Base-by-base conservation (phyloP, 2,113 vertebrate species). In the Brachirus orientalis region DNA sequence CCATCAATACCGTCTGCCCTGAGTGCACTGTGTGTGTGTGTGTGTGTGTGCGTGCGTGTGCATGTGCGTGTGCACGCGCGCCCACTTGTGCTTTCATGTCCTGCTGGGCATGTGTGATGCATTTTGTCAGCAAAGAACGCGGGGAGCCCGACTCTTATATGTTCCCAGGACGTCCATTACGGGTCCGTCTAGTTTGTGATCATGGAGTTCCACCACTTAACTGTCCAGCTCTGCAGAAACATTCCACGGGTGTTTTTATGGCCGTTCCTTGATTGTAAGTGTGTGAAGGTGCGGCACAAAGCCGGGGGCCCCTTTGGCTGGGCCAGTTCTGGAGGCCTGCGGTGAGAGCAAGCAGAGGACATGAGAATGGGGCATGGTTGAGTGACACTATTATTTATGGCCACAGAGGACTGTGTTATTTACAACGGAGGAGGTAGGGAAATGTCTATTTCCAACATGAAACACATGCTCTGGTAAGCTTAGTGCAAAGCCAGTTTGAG, bases 261-360 rank as follows among this genome's bases (percentile, higher is more conserved):
- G 71, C 47, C 3, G 20, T 36, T 75, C 66, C 79, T 82, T 77
- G 84, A 90, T 85, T 86, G 85, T 77, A 81, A 84, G 86, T 83
- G 72, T 81, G 80, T 75, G 75, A 83, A 82, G 88, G 82, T 90
- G 72, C 77, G 57, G 83, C 69, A 53, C 44, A 51, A 79, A 69
- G 68, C 63, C 6, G 71, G 66, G 79, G 86, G 82, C 84, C 85
- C 82, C 79, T 43, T 10, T 69, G 74, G 48, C 59, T 71, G 11
- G 66, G 45, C 81, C 64, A 46, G 72, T 1, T 67, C 70, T 71
- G 65, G 68, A 83, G 71, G 69, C 86, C 86, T 88, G 85, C 69
- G 75, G 85, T 80, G 87, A 90, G 86, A 87, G 86, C 88, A 86
- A 84, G 80, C 76, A 90, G 82, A 90, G 85, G 89, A 90, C 89